Conservation (phyloP, 2,888 invertebrate genomes). For the Ditula angustiorana region DNA sequence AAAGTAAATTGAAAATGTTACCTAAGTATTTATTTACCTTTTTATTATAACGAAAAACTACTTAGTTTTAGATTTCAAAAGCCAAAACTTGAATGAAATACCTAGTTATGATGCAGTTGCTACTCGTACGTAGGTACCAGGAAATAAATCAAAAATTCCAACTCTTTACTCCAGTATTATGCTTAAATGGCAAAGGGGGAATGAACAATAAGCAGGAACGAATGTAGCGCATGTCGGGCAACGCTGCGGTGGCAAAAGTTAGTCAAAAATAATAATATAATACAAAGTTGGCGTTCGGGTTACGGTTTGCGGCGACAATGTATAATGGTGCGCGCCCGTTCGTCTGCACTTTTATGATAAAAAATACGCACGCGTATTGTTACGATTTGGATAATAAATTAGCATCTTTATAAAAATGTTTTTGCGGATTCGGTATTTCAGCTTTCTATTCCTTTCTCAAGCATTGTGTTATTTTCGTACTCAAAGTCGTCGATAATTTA, state of each 20-base stretch:
- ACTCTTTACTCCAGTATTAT: background rate
- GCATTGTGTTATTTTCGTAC: constrained; percentile 1
- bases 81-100: background rate
- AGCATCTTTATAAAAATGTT: constrained; percentile 5
- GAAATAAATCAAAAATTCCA: constrained; percentile 12
- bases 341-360: constrained; percentile 25
- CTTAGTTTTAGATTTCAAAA: too few species aligned
- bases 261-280: constrained; percentile 32
- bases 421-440: background rate
- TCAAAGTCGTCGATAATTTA: constrained; percentile 2
- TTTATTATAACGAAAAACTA: background rate
- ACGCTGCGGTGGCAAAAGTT: constrained; percentile 29
- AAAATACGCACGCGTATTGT: constrained; percentile 7
- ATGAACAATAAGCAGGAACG: constrained; percentile 20
- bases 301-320: constrained; percentile 19
- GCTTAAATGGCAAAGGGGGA: constrained; percentile 4
- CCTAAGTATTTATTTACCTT: too few species aligned
- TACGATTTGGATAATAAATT: constrained; percentile 21
- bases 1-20: background rate
- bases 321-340: constrained; percentile 20
- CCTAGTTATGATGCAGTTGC: too few species aligned
- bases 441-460: background rate
- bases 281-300: constrained; percentile 23
- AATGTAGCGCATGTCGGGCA: constrained; percentile 22
- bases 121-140: background rate